Evolutionary conservation across 2,797 vertebrate species (phyloP).

Genomic region (Paramormyrops hopkinsi): DNA sequence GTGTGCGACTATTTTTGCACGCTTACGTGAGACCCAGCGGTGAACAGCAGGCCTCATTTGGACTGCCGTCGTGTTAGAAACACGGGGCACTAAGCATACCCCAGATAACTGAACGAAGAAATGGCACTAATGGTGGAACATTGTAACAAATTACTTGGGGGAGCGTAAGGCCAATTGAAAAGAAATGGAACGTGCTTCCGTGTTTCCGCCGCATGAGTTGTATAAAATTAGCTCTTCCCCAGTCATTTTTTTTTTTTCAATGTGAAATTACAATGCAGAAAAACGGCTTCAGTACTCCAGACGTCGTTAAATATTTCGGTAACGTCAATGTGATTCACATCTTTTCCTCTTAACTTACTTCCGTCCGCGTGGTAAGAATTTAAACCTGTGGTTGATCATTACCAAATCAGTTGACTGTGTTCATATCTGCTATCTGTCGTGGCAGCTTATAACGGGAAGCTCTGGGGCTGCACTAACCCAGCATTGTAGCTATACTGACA

Average conservation of each 20-base stretch:
- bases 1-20: background rate
- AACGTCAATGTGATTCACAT: background rate
- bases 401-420: background rate
- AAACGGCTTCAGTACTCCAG: background rate
- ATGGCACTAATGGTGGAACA: background rate
- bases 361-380: background rate
- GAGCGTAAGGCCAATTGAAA: background rate
- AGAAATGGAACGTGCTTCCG: background rate
- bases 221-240: background rate
- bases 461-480: background rate
- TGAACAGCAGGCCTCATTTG: background rate
- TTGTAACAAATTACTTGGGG: background rate
- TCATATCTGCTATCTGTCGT: background rate
- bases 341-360: background rate
- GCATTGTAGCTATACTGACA: background rate
- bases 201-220: background rate
- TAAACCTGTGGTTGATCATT: background rate
- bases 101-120: background rate
- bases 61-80: background rate
- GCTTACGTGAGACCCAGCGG: background rate
- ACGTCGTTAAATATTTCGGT: background rate
- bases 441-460: background rate
- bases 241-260: background rate
- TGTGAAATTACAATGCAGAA: background rate
- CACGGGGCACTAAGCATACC: background rate